Base-by-base conservation (phyloP, 2,797 vertebrate genomes). In the Melanogrammus aeglefinus region DNA sequence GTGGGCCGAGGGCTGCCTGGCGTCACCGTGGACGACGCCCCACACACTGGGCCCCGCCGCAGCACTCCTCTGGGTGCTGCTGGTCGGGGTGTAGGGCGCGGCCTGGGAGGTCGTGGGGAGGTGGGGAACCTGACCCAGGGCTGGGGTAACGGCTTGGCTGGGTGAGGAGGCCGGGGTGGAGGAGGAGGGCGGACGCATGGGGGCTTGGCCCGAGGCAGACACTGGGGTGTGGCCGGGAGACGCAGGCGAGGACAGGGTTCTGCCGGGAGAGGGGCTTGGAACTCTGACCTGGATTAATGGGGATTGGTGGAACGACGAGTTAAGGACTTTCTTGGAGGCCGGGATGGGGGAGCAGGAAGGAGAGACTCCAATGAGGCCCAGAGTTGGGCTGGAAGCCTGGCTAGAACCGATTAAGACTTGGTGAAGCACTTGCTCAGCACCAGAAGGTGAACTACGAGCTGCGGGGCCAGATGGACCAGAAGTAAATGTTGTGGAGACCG, bases 1-100 rank as follows among this genome's bases (percentile, higher is more conserved):
- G 13, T 89, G 82, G 63, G 88, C 81, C 13, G 82, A 80, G 21
- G 88, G 33, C 74, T 92, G 90, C 76, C 90, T 89, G 72, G 84
- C 74, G 27, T 93, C 90, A 2, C 88, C n/a, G 2, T 91, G 91
- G 18, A 93, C 91, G 84, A 94, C 79, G 80, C 90, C 91, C 94
- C 94, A 95, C 70, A 93, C 86, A 2, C 87, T 84, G 72, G 90
- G 87, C 73, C 86, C 87, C 78, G 82, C 83, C 2, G 90, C 73
- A 4, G 89, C 44, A 66, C 29, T 86, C 36, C 79, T 71, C 70
- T 79, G 38, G 72, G 39, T 9, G 79, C n/a, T 77, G 80, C 71
- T 80, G 75, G 21, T 75, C 13, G 76, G 2, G 31, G 82, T 75
- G 33, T 77, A 83, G 39, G 81, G 74, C 78, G 57, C 7, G 13